Conservation (phyloP, 2,113 vertebrate species). For the Ahaetulla prasina region DNA sequence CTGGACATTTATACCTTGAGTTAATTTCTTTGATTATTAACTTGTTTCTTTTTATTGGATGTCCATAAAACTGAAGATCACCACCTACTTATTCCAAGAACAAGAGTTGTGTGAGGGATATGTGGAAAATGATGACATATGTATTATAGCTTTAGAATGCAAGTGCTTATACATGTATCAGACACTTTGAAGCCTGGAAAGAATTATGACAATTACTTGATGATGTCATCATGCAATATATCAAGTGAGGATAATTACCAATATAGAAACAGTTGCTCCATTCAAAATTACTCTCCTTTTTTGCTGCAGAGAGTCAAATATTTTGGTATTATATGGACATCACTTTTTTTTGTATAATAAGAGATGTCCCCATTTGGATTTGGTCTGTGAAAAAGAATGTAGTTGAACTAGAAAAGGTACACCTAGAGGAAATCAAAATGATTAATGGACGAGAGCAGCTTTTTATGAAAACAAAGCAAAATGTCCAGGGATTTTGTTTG, state of each 20-base stretch:
- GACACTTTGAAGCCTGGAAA: background rate
- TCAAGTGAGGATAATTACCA: background rate
- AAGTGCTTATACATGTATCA: background rate
- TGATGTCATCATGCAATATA: background rate
- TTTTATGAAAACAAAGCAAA: background rate
- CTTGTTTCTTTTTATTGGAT: background rate
- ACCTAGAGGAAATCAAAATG: background rate
- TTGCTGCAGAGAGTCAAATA: background rate
- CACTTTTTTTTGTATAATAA: background rate
- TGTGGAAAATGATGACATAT: background rate
- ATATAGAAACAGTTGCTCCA: no score
- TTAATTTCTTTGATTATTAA: background rate
- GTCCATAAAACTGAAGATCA: background rate
- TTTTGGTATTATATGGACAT: background rate
- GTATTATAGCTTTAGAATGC: background rate
- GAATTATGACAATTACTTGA: background rate
- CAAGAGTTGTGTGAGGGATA: background rate
- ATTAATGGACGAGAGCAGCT: background rate
- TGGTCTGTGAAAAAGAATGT: background rate
- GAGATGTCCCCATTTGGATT: background rate
- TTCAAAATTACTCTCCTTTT: background rate
- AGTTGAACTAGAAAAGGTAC: background rate
- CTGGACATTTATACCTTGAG: background rate
- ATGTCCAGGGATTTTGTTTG: background rate
- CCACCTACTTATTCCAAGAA: background rate